Conservation (phyloP, 2,113 vertebrate genomes). For the Geothlypis trichas region DNA sequence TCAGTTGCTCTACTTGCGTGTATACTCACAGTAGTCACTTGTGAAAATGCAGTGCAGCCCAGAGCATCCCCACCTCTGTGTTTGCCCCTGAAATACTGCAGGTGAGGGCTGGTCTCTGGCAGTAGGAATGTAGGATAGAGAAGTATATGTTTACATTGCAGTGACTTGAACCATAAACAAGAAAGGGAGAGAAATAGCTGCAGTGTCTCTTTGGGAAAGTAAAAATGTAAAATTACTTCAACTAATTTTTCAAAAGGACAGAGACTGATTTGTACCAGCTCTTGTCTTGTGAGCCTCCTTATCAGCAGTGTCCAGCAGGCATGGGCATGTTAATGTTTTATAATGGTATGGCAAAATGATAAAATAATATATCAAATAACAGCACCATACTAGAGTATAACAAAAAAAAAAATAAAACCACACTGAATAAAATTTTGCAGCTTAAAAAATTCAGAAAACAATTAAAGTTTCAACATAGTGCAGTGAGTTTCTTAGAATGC, state of each 20-base stretch:
- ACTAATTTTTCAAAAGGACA: constrained; percentile 62
- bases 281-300: constrained; percentile 39
- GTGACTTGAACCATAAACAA: constrained; percentile 31
- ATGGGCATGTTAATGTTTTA: constrained; percentile 32
- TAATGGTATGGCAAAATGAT: constrained; percentile 40
- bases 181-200: constrained; percentile 27
- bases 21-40: constrained; percentile 7
- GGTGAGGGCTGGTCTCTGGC: not conserved
- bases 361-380: constrained; percentile 25
- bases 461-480: not conserved
- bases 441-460: constrained; percentile 14
- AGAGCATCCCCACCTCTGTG: not conserved
- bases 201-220: constrained; percentile 38
- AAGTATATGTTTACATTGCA: not conserved
- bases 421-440: constrained; percentile 7
- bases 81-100: not conserved
- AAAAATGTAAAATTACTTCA: constrained; percentile 56
- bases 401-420: not conserved
- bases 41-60: constrained; percentile 20
- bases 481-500: not conserved
- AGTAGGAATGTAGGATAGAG: not conserved
- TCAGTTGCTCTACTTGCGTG: constrained; percentile 32
- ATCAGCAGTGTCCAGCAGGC: constrained; percentile 66
- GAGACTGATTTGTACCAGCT: constrained; percentile 57
- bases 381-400: not conserved